Evolutionary conservation across 2,113 vertebrate species (phyloP).

Genomic region (Platycercus adscitus): DNA sequence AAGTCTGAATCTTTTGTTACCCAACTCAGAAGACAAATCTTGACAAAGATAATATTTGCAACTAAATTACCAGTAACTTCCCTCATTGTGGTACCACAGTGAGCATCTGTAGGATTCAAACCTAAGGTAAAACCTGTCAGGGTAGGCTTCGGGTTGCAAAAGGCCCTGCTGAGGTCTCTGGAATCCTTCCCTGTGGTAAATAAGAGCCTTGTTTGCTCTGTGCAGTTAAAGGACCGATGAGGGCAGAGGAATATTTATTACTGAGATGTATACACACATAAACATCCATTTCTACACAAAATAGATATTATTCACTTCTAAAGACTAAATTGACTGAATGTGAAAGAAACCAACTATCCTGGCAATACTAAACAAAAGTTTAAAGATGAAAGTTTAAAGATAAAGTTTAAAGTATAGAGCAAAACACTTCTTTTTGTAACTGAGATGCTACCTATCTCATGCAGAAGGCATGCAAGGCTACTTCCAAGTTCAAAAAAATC

Average conservation of each 20-base stretch:
- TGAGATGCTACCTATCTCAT: constrained; percentile 21
- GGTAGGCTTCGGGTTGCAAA: not conserved
- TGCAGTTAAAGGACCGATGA: not conserved
- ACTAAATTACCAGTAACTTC: not conserved
- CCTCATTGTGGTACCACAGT: not conserved
- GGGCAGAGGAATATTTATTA: not conserved
- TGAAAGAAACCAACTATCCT: not conserved
- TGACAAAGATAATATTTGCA: not conserved
- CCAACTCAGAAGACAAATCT: not conserved
- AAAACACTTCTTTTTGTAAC: not conserved
- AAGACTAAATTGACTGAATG: not conserved
- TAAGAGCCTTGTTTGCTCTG: not conserved
- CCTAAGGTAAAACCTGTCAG: not conserved
- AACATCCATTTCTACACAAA: not conserved
- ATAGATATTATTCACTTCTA: not conserved
- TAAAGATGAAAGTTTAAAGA: not conserved
- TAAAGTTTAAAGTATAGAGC: not conserved
- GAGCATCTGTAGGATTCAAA: not conserved
- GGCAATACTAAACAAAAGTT: not conserved
- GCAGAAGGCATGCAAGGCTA: constrained; percentile 10
- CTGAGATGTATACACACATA: no score
- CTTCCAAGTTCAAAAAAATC: constrained; percentile 10
- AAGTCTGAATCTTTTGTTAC: not conserved
- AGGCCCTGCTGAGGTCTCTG: not conserved
- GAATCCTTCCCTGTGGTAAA: not conserved